phyloP scores from a whole-genome alignment of 2,888 invertebrate species.

The Habroteleia sp. region DNA sequence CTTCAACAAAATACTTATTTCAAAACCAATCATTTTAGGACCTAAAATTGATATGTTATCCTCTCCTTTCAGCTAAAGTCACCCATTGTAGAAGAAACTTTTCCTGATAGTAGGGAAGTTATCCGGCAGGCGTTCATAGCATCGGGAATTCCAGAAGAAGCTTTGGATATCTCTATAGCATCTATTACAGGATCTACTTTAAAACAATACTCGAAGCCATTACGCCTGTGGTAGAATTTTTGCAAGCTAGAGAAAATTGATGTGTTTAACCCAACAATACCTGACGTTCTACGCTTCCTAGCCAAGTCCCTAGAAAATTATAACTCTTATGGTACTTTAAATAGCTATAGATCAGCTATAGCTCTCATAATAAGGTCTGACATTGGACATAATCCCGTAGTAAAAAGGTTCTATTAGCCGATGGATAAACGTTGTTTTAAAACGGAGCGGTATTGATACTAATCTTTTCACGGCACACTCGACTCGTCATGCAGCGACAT shows the following conservation, averaged over 20 bases:
- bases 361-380: not conserved
- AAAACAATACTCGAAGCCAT: slow-evolving; percentile 63
- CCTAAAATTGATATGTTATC: too few species aligned
- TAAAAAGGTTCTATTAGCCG: slow-evolving; percentile 10
- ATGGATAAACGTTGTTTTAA: too few species aligned
- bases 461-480: too few species aligned
- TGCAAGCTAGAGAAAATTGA: slow-evolving; percentile 5
- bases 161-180: slow-evolving; percentile 7
- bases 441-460: too few species aligned
- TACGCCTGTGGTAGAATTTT: slow-evolving; percentile 46
- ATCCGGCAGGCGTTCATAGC: not conserved
- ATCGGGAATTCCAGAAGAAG: slow-evolving; percentile 40
- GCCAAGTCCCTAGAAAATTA: not conserved
- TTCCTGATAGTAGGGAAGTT: too few species aligned
- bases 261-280: slow-evolving; percentile 2
- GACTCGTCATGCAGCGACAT: too few species aligned
- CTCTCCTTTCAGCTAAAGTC: too few species aligned
- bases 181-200: slow-evolving; percentile 46
- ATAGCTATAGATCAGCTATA: slow-evolving; percentile 7
- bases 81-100: too few species aligned
- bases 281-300: not conserved
- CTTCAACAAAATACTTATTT: too few species aligned
- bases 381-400: slow-evolving; percentile 1
- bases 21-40: too few species aligned
- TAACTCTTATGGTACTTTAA: not conserved